Conservation (phyloP, 1,140 invertebrate species). For the Drosophila aff. region DNA sequence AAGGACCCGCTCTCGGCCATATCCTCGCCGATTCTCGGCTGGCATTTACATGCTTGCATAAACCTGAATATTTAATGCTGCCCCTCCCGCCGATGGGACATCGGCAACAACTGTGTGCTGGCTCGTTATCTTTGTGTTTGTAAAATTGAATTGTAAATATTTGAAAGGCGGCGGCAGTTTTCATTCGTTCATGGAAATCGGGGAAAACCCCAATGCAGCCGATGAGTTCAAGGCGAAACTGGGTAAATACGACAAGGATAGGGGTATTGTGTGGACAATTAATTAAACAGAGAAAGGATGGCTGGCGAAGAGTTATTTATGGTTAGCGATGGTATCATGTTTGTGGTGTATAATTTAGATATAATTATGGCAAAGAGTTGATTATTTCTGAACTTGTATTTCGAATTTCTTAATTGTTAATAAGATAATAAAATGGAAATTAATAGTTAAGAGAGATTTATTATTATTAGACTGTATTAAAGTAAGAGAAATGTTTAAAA, state of each 20-base stretch:
- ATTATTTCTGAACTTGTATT: neutral
- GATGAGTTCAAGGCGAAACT: constrained; percentile 24
- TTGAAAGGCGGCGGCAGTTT: constrained; percentile 47
- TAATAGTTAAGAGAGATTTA: neutral
- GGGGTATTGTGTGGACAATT: neutral
- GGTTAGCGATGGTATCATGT: too few species aligned
- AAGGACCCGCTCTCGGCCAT: constrained; percentile 36
- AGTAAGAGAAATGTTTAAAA: too few species aligned
- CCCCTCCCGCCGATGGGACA: constrained; percentile 5
- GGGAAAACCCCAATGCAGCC: constrained; percentile 9
- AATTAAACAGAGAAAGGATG: constrained; percentile 12
- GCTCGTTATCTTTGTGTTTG: constrained; percentile 74
- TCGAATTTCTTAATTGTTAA: neutral
- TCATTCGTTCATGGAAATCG: constrained; percentile 16
- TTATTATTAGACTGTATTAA: neutral
- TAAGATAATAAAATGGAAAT: neutral
- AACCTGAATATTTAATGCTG: constrained; percentile 71
- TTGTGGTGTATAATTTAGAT: neutral
- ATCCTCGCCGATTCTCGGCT: constrained; percentile 29
- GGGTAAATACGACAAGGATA: constrained; percentile 5
- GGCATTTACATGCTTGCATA: constrained; percentile 80
- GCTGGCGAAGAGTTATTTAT: neutral
- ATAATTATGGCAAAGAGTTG: too few species aligned
- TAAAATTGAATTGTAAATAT: constrained; percentile 80
- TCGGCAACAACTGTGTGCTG: constrained; percentile 41